Conservation (phyloP, 2,888 invertebrate genomes). For the Ectemnius continuus region DNA sequence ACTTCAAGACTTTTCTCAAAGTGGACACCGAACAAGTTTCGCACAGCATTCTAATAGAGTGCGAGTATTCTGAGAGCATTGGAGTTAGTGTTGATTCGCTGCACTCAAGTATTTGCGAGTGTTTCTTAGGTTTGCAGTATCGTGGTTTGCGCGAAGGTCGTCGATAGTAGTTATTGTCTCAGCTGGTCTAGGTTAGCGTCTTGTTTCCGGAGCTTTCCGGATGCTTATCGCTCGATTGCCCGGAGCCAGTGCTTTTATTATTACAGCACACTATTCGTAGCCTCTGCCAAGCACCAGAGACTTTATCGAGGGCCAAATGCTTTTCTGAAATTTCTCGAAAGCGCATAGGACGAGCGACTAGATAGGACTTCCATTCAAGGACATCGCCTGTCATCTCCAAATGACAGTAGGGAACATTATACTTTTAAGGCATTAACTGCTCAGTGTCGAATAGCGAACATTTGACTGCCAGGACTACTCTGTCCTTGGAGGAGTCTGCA, state of each 20-base stretch:
- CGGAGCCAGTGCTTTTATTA: too few relatives aligned
- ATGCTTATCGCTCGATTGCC: background rate
- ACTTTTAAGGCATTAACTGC: background rate
- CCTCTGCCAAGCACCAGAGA: constrained; percentile 27
- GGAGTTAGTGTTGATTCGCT: background rate
- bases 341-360: background rate
- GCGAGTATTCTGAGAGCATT: background rate
- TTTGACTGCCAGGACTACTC: background rate
- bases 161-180: background rate
- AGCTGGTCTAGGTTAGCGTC: constrained; percentile 44
- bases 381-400: constrained; percentile 8
- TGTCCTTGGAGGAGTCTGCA: background rate
- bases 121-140: background rate
- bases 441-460: background rate
- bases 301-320: constrained; percentile 24
- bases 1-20: background rate
- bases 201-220: background rate
- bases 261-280: background rate
- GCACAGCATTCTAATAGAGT: background rate
- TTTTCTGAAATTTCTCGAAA: constrained; percentile 30
- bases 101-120: background rate
- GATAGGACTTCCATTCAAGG: background rate
- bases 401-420: constrained; percentile 43
- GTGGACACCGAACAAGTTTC: background rate
- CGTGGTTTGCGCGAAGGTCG: background rate